Base-by-base conservation (phyloP, 2,113 vertebrate genomes). In the Cryptoleucopteryx plumbea region DNA sequence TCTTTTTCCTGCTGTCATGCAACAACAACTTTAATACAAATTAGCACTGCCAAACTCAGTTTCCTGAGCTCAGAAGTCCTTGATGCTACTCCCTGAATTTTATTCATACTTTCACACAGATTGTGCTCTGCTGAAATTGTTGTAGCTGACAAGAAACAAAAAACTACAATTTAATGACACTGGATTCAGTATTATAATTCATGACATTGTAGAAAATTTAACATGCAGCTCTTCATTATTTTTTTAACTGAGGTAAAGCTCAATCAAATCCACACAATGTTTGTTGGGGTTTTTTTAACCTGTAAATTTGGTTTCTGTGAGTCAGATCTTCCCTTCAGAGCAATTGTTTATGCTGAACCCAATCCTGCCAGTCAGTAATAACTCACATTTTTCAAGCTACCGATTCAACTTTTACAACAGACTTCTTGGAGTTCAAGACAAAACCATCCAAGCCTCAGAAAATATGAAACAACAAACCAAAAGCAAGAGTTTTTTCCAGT, bases 21-120 rank as follows among this genome's bases (percentile, higher is more conserved):
- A 98, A 98, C 98, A 98, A 98, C 98, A 98, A 98, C 98, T 98
- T 98, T 98, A 98, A 98, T 98, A 98, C 98, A 98, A 98, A 98
- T 98, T 98, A 98, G 98, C 97, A 98, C 98, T 98, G 98, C 98
- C 98, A 98, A 98, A 98, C 96, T 98, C 98, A 97, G 97, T 98
- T 98, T 98, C 96, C 97, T 98, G 97, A 97, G 98, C 98, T 98
- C 97, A 97, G 96, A 98, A 98, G 98, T 98, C 98, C 98, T 98
- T 98, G 98, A 98, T 98, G 97, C 97, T 97, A 97, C 97, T 97
- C 97, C 17, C 73, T 98, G 98, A 98, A 98, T 98, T 98, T 98
- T 98, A 98, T 97, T 98, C 97, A 97, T 97, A 97, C 97, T 98
- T 97, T 96, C 95, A 91, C 95, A 95, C 27, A 34, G 97, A 97